A percentile compares a stretch with the other conserved stretches of the same genome.
These are phyloP conservation scores for Crossoptilon crossoptilon DNA, from an alignment of 2,797 vertebrate genomes.

Conservation along the genomic window DNA sequence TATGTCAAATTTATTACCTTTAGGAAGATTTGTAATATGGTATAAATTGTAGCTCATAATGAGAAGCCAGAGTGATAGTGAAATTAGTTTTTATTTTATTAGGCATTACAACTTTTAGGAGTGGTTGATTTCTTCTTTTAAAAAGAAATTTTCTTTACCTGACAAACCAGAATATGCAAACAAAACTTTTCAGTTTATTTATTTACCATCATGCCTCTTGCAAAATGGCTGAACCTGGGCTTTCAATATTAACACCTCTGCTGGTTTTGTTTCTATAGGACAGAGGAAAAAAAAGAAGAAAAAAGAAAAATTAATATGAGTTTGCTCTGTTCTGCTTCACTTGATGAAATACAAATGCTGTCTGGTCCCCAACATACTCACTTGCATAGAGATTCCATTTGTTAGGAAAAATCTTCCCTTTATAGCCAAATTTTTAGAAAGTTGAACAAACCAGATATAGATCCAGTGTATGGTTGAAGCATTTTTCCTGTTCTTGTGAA, in stretches of 20 bases:
- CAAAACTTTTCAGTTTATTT: slow-evolving; percentile 47
- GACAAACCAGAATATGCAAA: not conserved
- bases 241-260: not conserved
- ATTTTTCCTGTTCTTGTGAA: not conserved
- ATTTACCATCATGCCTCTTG: slow-evolving; percentile 2
- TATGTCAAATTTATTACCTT: slow-evolving; percentile 57
- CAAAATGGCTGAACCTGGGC: slow-evolving; percentile 19
- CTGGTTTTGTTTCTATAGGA: not conserved
- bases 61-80: slow-evolving; percentile 19
- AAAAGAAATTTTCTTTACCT: slow-evolving; percentile 48
- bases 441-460: not conserved
- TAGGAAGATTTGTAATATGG: slow-evolving; percentile 22
- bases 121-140: slow-evolving; percentile 41
- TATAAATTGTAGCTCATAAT: slow-evolving; percentile 41
- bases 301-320: not conserved
- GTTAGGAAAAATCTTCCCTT: slow-evolving; percentile 13
- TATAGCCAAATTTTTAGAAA: not conserved
- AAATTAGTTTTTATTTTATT: slow-evolving; percentile 61
- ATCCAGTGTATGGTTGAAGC: not conserved
- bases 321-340: not conserved
- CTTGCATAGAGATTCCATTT: not conserved
- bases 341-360: slow-evolving; percentile 7
- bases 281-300: not conserved
- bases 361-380: not conserved
- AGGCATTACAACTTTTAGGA: not conserved